Evolutionary conservation across 2,113 vertebrate species (phyloP), one percentile per base, ranked within the genome.

Genomic region (Oostethus manadensis): DNA sequence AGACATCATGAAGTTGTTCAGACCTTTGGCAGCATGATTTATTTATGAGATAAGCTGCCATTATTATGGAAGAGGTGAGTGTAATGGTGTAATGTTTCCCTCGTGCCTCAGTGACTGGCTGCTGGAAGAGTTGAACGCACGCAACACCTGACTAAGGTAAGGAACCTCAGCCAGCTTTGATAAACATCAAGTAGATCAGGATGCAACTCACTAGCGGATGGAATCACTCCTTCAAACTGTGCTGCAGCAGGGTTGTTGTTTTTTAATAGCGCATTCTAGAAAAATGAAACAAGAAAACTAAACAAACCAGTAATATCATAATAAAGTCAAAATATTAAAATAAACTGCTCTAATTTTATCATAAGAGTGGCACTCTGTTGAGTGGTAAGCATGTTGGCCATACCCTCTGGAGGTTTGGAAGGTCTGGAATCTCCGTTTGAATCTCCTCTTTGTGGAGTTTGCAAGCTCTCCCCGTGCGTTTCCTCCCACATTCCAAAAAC

Each of bases 31-130:
- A 38, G 57, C 51, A 74, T 80, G 81, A 86, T 88, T 86, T 87
- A 87, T 87, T 85, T 74, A 87, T 80, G 77, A 82, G 80, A 83
- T 80, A 84, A 85, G 82, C 83, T 77, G 82, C 78, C 59, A 22
- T 71, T 62, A 74, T 78, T 78, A 76, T 75, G 80, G 82, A 82
- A 72, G 74, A 87, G 81, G 87, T 85, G 81, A 85, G 73, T 68
- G 65, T 78, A 69, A 80, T 73, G 68, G 76, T 85, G 78, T 85
- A 82, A 82, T 78, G 81, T 84, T 84, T 67, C 77, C 74, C 70
- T 38, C 64, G 76, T 59, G 80, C 77, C 64, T 79, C 76, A 79
- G 60, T 81, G 79, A 84, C 78, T 81, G 63, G 62, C 71, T 54
- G 68, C 72, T 72, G 71, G 70, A 77, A 38, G 51, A 69, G 44